phyloP scores from a whole-genome alignment of 2,888 invertebrate genomes.

The Malacosoma neustria region DNA sequence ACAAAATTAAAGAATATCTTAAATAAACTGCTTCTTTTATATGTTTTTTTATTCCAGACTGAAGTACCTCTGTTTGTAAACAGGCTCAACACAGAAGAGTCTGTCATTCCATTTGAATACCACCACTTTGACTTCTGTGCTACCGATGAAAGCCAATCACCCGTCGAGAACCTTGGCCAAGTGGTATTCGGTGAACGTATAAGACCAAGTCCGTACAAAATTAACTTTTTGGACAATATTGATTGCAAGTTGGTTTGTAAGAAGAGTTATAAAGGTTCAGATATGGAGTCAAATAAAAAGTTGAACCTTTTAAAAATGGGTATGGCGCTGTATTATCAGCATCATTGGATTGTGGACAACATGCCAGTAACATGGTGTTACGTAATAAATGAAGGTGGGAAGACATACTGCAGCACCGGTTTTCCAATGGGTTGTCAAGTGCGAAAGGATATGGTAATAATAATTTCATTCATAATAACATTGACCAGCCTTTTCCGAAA shows the following conservation, averaged over 20 bases:
- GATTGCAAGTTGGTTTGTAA: constrained; percentile 76
- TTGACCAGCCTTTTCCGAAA: no score
- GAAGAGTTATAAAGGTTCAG: constrained; percentile 81
- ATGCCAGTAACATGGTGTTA: constrained; percentile 99
- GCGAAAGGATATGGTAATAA: constrained; percentile 68
- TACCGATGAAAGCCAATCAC: constrained; percentile 84
- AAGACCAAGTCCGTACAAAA: constrained; percentile 92
- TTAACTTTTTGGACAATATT: constrained; percentile 85
- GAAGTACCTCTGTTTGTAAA: constrained; percentile 94
- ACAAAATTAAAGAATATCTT: no score
- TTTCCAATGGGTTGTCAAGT: constrained; percentile 98
- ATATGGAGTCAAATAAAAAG: constrained; percentile 78
- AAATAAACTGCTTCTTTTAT: no score
- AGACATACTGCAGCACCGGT: constrained; percentile 93
- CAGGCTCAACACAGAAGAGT: constrained; percentile 97
- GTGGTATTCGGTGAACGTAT: constrained; percentile 99
- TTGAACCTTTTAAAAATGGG: constrained; percentile 91
- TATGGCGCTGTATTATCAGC: constrained; percentile 96
- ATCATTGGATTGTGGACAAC: constrained; percentile 99
- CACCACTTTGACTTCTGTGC: constrained; percentile 97
- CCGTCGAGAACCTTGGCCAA: constrained; percentile 98
- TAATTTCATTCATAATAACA: no score
- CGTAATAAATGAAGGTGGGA: constrained; percentile 78
- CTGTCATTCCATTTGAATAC: constrained; percentile 98
- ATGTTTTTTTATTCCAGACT: constrained; percentile 81